Percentiles rank a stretch among this genome's conserved stretches.
These are phyloP conservation scores for Lampris megalopsis DNA, from an alignment of 2,113 vertebrate genomes.

Conservation along the genomic window DNA sequence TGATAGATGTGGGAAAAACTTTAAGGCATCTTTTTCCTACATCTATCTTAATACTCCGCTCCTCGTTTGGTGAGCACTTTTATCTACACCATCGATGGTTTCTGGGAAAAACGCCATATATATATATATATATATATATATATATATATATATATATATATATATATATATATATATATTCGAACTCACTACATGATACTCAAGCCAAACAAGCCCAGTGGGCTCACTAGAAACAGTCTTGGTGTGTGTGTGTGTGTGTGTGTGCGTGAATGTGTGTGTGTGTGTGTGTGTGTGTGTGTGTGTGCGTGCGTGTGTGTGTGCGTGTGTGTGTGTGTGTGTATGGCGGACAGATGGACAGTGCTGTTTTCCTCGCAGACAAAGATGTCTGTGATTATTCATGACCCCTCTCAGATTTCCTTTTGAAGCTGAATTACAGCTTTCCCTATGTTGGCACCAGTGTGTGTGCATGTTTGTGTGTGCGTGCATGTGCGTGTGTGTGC, in stretches of 20 bases:
- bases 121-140: too few species aligned
- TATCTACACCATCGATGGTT: too few species aligned
- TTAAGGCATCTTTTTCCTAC: too few species aligned
- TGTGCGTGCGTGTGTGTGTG: slow-evolving; percentile 14
- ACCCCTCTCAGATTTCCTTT: slow-evolving; percentile 85
- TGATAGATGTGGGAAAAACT: too few species aligned
- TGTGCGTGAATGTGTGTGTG: slow-evolving; percentile 8
- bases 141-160: too few species aligned
- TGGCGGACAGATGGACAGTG: slow-evolving; percentile 81
- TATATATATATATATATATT: too few species aligned
- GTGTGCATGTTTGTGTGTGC: slow-evolving; percentile 33
- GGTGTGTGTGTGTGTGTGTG: slow-evolving; percentile 1
- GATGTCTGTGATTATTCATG: slow-evolving; percentile 86
- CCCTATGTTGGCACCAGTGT: slow-evolving; percentile 73
- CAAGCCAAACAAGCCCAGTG: not conserved
- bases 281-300: slow-evolving; percentile 8
- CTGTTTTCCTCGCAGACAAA: slow-evolving; percentile 79
- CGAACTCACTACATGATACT: not conserved
- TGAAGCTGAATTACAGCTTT: slow-evolving; percentile 85
- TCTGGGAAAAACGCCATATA: too few species aligned
- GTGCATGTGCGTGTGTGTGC: not conserved
- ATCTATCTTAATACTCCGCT: too few species aligned
- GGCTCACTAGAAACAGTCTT: slow-evolving; percentile 41
- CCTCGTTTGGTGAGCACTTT: too few species aligned
- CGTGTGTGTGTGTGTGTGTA: slow-evolving; percentile 35